Conservation (phyloP, 2,113 vertebrate genomes). For the Elephas maximus region DNA sequence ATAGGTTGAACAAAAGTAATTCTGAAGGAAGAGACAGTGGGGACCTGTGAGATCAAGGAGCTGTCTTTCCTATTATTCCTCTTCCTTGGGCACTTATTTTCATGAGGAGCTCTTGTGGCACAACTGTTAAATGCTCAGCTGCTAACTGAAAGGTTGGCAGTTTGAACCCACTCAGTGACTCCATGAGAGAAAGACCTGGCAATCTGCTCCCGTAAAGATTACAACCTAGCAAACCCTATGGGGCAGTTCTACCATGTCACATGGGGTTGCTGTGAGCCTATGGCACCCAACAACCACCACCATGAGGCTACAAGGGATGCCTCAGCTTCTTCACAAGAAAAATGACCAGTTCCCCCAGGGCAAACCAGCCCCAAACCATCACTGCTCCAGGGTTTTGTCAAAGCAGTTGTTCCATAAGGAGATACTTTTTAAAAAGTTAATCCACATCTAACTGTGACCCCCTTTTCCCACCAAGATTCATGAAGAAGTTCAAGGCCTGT, state of each 20-base stretch:
- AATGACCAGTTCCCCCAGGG: rapidly evolving
- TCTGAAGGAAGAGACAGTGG: not conserved
- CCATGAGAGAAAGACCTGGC: too few species aligned
- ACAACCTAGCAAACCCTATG: too few species aligned
- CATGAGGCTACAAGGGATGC: not conserved
- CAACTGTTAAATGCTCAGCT: too few species aligned
- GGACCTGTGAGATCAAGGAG: not conserved
- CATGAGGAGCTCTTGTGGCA: too few species aligned
- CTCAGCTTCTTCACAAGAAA: not conserved
- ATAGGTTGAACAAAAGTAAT: not conserved
- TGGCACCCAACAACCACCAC: too few species aligned
- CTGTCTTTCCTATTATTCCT: not conserved
- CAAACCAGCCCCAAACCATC: not conserved
- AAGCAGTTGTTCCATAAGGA: not conserved
- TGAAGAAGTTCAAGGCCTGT: not conserved
- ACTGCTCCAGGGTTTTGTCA: not conserved
- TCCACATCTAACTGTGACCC: not conserved
- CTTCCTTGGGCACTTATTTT: not conserved
- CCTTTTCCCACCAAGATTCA: not conserved
- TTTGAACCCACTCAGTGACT: too few species aligned
- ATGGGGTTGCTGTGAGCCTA: too few species aligned
- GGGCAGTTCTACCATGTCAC: too few species aligned
- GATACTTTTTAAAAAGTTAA: not conserved
- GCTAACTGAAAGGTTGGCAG: too few species aligned
- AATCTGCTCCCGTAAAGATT: too few species aligned